These are phyloP conservation scores for Megalonaias nervosa DNA, from an alignment of 1,140 invertebrate genomes.

Conservation along the genomic window DNA sequence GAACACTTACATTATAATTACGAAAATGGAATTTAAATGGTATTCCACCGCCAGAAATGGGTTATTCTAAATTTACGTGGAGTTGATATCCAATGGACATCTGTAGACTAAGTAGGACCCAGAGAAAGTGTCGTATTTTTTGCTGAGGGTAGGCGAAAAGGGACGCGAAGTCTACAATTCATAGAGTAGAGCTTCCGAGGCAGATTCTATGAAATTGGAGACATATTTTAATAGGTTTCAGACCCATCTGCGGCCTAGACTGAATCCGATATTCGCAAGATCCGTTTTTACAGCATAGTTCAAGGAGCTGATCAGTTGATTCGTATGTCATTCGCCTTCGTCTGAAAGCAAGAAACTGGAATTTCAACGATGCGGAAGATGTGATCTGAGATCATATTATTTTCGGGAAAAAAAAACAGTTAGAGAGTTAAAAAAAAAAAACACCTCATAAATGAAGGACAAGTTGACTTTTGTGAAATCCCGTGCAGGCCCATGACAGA, in stretches of 20 bases:
- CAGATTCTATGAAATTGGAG: slow-evolving; percentile 10
- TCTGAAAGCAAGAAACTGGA: slow-evolving; percentile 25
- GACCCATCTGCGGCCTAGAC: slow-evolving; percentile 21
- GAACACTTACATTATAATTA: no score
- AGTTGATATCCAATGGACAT: background rate
- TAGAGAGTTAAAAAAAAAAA: slow-evolving; percentile 33
- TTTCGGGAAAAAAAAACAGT: slow-evolving; percentile 29
- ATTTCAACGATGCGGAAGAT: slow-evolving; percentile 19
- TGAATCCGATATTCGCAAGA: slow-evolving; percentile 23
- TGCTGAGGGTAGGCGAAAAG: background rate
- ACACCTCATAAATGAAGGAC: slow-evolving; percentile 35
- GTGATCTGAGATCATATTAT: slow-evolving; percentile 36
- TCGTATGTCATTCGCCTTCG: slow-evolving; percentile 20
- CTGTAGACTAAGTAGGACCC: background rate
- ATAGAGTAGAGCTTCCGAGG: background rate
- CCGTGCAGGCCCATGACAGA: no score
- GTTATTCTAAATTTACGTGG: background rate
- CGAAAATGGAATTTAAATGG: background rate
- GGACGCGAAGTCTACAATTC: slow-evolving; percentile 1
- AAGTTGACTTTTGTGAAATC: background rate
- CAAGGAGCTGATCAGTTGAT: background rate
- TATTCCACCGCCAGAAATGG: background rate
- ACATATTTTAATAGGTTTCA: slow-evolving; percentile 21
- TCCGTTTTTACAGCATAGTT: slow-evolving; percentile 13
- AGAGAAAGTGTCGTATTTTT: background rate